Base-by-base conservation (phyloP, 2,113 vertebrate genomes). In the Platycercus adscitus region DNA sequence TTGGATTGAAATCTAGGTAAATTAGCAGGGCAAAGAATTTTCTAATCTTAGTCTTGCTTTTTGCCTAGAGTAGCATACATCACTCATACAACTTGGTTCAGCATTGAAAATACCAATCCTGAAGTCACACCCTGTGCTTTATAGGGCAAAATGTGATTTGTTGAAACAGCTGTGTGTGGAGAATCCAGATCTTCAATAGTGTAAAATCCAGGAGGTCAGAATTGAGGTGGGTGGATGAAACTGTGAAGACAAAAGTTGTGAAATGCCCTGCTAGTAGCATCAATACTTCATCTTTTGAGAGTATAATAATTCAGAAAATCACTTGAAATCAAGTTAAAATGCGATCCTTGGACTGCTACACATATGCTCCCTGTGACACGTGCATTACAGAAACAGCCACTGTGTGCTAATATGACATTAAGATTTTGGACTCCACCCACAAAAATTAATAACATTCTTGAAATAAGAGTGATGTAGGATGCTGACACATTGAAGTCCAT, bases 381-480 rank as follows among this genome's bases (percentile, higher is more conserved):
- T 11, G 4, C 43, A 4, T 68, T 71, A 52, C 72, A 90, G 64
- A 72, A 91, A 61, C 69, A 95, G 73, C 39, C 52, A 75, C 95
- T 52, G 20, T 95, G 80, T 81, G 53, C 75, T 96, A 83, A 69
- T 88, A 69, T 47, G 72, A 44, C 90, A 86, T 94, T 93, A 86
- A 84, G 86, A 64, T 90, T 70, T 93, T 93, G 80, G 91, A 90
- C 92, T 94, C 80, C 80, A 76, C 83, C 80, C 90, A 89, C 80
- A 93, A 72, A 95, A 93, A 88, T 81, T 88, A 94, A 68, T 86
- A 86, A 58, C 49, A 10, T 70, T 75, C 76, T 88, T 89, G 71
- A 91, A 75, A 71, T 56, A 86, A 83, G 88, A 92, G 29, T 79
- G 81, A 87, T 95, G 70, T 76, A 72, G 88, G 61, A 79, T 94